phyloP scores from a whole-genome alignment of 30 jellyfish, hydroid and myxozoan genomes.

The Rhopilema esculentum region DNA sequence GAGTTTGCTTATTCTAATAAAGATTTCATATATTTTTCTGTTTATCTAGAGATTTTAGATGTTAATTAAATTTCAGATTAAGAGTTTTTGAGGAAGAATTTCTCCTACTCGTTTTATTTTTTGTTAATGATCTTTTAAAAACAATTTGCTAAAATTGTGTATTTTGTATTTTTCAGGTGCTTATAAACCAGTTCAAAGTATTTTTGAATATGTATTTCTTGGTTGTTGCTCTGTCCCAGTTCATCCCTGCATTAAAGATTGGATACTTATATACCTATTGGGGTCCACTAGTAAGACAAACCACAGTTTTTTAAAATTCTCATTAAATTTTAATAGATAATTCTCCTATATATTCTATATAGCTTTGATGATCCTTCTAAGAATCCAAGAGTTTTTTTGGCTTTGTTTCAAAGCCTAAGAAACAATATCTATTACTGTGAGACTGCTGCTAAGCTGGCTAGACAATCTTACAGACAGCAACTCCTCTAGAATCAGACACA shows the following conservation, averaged over 20 bases:
- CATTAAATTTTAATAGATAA: background rate
- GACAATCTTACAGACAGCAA: no score
- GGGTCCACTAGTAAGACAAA: conserved; percentile 93
- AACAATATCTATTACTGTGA: no score
- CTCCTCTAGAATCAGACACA: no score
- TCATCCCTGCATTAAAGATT: conserved; percentile 87
- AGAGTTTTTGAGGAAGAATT: no score
- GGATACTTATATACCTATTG: conserved; percentile 97
- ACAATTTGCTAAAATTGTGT: background rate
- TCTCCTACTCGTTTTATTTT: no score
- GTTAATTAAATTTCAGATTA: no score
- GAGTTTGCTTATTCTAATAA: conserved; percentile 18
- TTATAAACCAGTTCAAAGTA: conserved; percentile 91
- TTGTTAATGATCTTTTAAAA: background rate
- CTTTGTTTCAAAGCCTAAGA: no score
- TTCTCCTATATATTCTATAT: background rate
- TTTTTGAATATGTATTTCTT: conserved; percentile 87
- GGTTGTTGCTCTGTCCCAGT: conserved; percentile 94
- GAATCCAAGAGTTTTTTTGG: no score
- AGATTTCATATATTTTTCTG: no score
- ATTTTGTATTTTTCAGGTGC: conserved; percentile 69
- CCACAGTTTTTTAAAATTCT: background rate
- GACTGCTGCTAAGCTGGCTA: no score
- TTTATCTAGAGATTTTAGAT: no score
- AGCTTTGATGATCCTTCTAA: background rate